Percentiles rank a stretch among this genome's conserved stretches.
phyloP scores from a whole-genome alignment of 2,797 vertebrate genomes.

The Anabacerthia variegaticeps region DNA sequence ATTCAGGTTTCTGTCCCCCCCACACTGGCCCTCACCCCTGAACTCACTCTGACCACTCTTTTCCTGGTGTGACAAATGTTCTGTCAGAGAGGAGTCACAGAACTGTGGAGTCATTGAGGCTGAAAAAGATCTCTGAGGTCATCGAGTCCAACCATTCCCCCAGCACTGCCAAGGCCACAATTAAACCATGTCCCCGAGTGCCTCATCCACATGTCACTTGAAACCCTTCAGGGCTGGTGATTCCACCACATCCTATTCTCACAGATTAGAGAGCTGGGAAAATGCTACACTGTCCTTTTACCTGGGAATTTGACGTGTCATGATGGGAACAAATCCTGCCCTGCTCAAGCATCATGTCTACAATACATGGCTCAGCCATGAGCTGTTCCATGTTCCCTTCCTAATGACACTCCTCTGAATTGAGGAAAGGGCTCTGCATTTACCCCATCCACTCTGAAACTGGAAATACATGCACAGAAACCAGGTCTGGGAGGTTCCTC shows the following conservation, averaged over 20 bases:
- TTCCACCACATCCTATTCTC: background rate
- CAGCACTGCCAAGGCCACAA: background rate
- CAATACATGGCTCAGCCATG: rapidly evolving
- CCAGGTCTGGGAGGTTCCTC: background rate
- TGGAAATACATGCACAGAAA: background rate
- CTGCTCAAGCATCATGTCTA: background rate
- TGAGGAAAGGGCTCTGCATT: background rate
- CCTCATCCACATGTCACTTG: background rate
- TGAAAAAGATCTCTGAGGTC: background rate
- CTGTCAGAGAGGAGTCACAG: background rate
- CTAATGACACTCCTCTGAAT: background rate
- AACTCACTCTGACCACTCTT: background rate
- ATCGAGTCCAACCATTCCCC: rapidly evolving
- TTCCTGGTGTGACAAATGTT: background rate
- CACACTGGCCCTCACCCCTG: background rate
- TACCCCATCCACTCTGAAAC: background rate
- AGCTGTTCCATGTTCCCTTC: background rate
- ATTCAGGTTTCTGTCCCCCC: background rate
- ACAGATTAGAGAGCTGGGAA: background rate
- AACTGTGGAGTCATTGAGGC: background rate
- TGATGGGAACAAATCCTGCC: background rate
- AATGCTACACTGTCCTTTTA: background rate
- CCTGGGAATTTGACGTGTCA: background rate
- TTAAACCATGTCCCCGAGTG: background rate
- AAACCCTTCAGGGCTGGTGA: background rate